phyloP scores from a whole-genome alignment of 2,113 vertebrate species.

The Numida meleagris region DNA sequence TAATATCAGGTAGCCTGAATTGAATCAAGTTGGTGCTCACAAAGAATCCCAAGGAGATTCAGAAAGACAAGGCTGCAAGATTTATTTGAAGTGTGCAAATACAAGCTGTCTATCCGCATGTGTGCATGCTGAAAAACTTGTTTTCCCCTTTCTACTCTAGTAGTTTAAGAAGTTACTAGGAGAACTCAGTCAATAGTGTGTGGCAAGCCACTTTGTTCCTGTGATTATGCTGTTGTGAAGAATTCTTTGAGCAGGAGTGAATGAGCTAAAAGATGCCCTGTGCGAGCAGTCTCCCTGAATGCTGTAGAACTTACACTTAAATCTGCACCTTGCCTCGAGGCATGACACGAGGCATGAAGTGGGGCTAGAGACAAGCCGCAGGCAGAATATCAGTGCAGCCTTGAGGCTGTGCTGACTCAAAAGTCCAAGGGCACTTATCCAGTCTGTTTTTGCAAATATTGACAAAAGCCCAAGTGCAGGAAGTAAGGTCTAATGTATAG shows the following conservation, averaged over 20 bases:
- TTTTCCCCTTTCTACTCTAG: not conserved
- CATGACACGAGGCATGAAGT: accelerated
- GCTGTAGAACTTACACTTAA: not conserved
- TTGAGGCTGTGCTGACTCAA: not conserved
- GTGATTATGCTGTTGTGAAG: not conserved
- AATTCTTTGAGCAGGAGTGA: not conserved
- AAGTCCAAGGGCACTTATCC: not conserved
- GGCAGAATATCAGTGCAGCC: not conserved
- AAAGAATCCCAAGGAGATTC: not conserved
- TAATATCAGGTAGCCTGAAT: not conserved
- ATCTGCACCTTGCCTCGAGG: not conserved
- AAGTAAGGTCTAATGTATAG: not conserved
- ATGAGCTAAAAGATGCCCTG: not conserved
- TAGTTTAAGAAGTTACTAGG: not conserved
- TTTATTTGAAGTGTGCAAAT: not conserved
- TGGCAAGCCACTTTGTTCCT: not conserved
- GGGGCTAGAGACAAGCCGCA: accelerated
- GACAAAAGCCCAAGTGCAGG: not conserved
- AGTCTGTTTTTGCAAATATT: not conserved
- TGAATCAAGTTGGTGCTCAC: not conserved
- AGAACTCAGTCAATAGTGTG: not conserved
- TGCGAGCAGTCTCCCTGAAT: accelerated
- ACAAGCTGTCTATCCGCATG: not conserved
- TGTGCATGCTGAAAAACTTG: not conserved
- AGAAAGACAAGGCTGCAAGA: not conserved